A percentile compares a stretch with the other conserved stretches of the same genome.
Evolutionary conservation across 1,140 invertebrate species (phyloP).

Genomic region (Pseudachorutes palmiensis): DNA sequence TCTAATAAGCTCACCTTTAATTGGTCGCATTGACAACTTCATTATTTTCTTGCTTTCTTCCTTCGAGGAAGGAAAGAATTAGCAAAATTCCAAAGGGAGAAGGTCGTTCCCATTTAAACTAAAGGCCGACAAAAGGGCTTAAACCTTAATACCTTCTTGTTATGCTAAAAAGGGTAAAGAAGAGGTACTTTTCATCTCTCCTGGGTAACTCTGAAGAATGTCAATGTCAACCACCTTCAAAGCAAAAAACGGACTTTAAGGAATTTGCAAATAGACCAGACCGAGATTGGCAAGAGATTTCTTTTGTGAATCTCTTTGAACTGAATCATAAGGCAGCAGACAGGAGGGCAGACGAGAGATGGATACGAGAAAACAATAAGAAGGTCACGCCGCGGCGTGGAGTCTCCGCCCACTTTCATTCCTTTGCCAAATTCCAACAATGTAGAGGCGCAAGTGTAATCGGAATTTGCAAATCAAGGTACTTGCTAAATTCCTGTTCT

Average conservation of each 20-base stretch:
- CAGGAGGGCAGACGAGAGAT: neutral
- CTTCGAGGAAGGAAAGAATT: no score
- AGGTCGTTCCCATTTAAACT: neutral
- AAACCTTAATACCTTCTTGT: neutral
- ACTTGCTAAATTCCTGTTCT: neutral
- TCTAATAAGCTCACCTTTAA: no score
- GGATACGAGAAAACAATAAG: neutral
- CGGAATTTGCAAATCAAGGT: neutral
- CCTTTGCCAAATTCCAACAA: no score
- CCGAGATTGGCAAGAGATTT: neutral
- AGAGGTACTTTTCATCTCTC: neutral
- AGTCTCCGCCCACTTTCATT: no score
- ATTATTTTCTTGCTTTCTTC: no score
- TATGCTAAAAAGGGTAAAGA: neutral
- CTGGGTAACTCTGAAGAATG: neutral
- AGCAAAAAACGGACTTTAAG: neutral
- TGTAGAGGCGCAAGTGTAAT: no score
- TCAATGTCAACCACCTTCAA: constrained; percentile 8
- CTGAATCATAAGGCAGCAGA: neutral
- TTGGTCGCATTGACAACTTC: no score
- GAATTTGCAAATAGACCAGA: neutral
- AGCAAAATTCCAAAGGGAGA: neutral
- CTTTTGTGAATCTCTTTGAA: neutral
- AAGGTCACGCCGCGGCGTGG: neutral
- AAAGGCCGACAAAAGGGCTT: neutral